Evolutionary conservation across 2,888 invertebrate genomes (phyloP), one percentile per base, ranked within the genome.

Genomic region (Aphodius sticticus): DNA sequence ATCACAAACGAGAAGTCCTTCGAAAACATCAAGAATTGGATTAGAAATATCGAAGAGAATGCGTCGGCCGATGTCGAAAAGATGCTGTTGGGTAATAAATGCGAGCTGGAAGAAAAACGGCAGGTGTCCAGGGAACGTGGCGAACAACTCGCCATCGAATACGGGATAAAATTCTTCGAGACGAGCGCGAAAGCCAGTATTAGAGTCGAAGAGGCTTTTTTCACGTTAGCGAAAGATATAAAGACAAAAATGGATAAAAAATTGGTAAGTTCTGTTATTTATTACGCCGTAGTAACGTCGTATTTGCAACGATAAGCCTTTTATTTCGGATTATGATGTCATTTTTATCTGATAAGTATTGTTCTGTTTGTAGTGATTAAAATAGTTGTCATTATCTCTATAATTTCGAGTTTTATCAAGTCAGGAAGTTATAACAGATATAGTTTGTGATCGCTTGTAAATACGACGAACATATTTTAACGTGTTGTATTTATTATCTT

Each of bases 11-110:
- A 98, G 88, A 99, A 99, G 91, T 98, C 98, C 85, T 99, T 99
- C 91, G 97, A 99, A 90, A 99, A 99, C 89, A 99, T 99, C 80
- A 97, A 98, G 89, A 99, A 99, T 89, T 99, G 99, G 99, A 97
- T 99, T 84, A 92, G 99, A 87, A 99, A 99, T 90, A 99, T 99
- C 87, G 99, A 99, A 89, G 99, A 99, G 91, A 98, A 99, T 92
- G 99, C 99, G 15, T 97, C 98, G 76, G 96, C 97, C 16, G 99
- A 99, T 91, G 99, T 99, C 38, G 99, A 99, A 89, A 98, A 98
- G 91, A 99, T 99, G 99, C 93, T 99, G 84, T 92, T 99, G 87
- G 99, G 98, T 83, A 99, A 99, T 91, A 99, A 99, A 92, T 99
- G 99, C 92, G 99, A 99, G 91, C 93, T 99, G 90, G 96, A 96